Conservation (phyloP, 2,888 invertebrate species). For the Polydrusus cervinus region DNA sequence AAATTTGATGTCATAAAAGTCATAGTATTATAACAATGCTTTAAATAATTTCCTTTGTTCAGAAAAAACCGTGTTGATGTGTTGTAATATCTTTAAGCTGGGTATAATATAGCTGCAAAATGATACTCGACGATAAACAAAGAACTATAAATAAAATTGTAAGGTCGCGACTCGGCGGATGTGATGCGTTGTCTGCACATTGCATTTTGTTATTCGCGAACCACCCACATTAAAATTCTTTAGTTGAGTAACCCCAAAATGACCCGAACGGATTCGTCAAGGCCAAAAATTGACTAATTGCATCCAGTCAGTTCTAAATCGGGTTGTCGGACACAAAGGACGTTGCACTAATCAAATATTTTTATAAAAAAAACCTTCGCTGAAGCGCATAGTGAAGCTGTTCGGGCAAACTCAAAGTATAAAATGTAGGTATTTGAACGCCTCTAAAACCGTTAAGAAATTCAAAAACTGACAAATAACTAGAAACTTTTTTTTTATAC, state of each 20-base stretch:
- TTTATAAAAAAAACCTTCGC: constrained; percentile 10
- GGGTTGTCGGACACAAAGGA: constrained; percentile 51
- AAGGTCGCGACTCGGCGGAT: constrained; percentile 57
- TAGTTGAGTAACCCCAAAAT: constrained; percentile 61
- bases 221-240: constrained; percentile 61
- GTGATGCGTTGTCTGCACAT: constrained; percentile 60
- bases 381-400: background rate
- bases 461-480: no score
- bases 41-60: constrained; percentile 36
- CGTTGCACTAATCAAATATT: constrained; percentile 45
- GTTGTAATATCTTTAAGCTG: constrained; percentile 45
- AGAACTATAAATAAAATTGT: constrained; percentile 56
- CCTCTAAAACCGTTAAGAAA: no score
- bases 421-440: no score
- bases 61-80: constrained; percentile 32
- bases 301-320: constrained; percentile 40
- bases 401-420: background rate
- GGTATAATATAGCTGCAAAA: constrained; percentile 45
- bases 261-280: constrained; percentile 56
- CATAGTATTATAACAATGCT: constrained; percentile 13
- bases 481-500: no score
- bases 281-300: constrained; percentile 55
- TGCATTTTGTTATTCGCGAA: constrained; percentile 60
- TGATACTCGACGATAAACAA: constrained; percentile 54
- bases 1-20: constrained; percentile 19